Evolutionary conservation across 2,888 invertebrate species (phyloP).

Genomic region (Hypena proboscidalis): DNA sequence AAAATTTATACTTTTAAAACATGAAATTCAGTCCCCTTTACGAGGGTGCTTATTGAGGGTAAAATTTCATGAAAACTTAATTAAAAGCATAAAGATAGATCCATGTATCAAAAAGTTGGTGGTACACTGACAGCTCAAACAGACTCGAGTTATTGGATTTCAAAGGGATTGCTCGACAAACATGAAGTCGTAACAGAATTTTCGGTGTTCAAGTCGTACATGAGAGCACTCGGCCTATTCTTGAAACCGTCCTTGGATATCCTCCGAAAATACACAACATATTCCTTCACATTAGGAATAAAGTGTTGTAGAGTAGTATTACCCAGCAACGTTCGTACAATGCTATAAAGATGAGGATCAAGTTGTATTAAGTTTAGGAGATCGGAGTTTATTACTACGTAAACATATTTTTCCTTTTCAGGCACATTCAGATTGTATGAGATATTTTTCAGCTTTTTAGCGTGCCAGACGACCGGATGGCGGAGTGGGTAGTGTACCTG

Average conservation of each 20-base stretch:
- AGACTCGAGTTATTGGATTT: slow-evolving; percentile 42
- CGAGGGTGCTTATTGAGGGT: too few relatives aligned
- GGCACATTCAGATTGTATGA: too few relatives aligned
- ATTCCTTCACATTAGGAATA: slow-evolving; percentile 17
- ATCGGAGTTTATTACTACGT: too few relatives aligned
- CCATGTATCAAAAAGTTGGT: slow-evolving; percentile 14
- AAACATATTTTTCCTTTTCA: too few relatives aligned
- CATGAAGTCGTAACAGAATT: slow-evolving; percentile 41
- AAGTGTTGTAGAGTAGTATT: slow-evolving; percentile 4
- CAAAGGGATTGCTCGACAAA: slow-evolving; percentile 46
- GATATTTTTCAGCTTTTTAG: too few relatives aligned
- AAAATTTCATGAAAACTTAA: slow-evolving; percentile 2
- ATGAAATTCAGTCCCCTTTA: background rate
- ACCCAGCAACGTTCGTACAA: too few relatives aligned
- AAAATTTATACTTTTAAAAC: slow-evolving; percentile 16
- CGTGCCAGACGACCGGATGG: too few relatives aligned
- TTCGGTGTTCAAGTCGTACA: slow-evolving; percentile 38
- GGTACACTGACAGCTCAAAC: slow-evolving; percentile 24
- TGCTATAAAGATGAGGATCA: too few relatives aligned
- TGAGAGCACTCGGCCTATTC: slow-evolving; percentile 38
- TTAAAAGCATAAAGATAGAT: slow-evolving; percentile 24
- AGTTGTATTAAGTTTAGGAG: too few relatives aligned
- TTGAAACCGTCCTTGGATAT: slow-evolving; percentile 35
- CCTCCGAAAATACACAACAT: slow-evolving; percentile 38
- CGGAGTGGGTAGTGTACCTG: too few relatives aligned